phyloP scores from a whole-genome alignment of 2,797 vertebrate species.

The Enteromius argenteus region DNA sequence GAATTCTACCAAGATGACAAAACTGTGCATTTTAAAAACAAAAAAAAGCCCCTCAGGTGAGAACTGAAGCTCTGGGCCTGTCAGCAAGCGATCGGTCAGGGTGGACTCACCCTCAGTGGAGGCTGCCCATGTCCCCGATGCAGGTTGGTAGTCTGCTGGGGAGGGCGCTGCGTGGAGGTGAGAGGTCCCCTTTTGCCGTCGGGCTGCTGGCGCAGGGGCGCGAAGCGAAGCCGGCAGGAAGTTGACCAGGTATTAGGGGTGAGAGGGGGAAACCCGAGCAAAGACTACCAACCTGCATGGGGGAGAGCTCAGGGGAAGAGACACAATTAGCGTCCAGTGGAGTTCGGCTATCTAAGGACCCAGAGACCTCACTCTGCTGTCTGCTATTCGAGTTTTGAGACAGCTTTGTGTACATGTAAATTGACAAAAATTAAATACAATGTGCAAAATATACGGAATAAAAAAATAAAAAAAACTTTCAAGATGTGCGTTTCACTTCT shows the following conservation, averaged over 20 bases:
- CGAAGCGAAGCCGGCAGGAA: constrained; percentile 63
- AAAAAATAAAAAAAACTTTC: neutral
- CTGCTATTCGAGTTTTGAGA: neutral
- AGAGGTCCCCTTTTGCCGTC: constrained; percentile 75
- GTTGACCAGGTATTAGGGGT: constrained; percentile 63
- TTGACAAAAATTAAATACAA: neutral
- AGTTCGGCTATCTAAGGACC: constrained; percentile 21
- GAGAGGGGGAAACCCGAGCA: constrained; percentile 64
- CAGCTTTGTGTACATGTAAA: neutral
- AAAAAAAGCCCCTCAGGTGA: neutral
- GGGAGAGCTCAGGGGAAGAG: constrained; percentile 84
- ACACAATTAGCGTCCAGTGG: constrained; percentile 75
- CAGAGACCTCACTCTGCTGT: constrained; percentile 11
- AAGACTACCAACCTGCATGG: constrained; percentile 87
- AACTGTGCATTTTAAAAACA: constrained; percentile 11
- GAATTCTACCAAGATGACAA: constrained; percentile 11
- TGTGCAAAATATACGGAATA: neutral
- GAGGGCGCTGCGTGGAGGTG: constrained; percentile 81
- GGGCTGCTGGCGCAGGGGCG: constrained; percentile 79
- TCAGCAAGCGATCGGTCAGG: constrained; percentile 63
- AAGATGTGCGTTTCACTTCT: neutral
- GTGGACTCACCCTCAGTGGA: constrained; percentile 82
- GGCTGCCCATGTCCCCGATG: constrained; percentile 77
- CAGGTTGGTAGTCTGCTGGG: constrained; percentile 87
- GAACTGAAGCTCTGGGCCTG: constrained; percentile 68